These are phyloP conservation scores for Incurvaria masculella DNA, from an alignment of 2,888 invertebrate genomes.

Conservation along the genomic window DNA sequence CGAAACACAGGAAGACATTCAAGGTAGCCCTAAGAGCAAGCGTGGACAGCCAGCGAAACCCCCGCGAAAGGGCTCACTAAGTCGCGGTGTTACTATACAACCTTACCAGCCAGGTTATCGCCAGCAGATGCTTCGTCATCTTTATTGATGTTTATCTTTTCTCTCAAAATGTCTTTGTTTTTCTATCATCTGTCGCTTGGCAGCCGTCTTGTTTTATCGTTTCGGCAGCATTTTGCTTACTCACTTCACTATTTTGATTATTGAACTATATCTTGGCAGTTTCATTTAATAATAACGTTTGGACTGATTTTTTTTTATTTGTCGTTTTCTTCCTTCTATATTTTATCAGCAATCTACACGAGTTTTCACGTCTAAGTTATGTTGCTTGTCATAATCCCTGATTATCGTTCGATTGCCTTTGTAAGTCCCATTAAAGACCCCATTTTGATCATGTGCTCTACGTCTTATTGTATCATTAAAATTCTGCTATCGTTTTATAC, in stretches of 20 bases:
- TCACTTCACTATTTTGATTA: neutral
- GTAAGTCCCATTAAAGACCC: no score
- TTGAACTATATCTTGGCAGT: neutral
- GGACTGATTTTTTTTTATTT: neutral
- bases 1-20: slow-evolving; percentile 58
- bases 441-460: no score
- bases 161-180: neutral
- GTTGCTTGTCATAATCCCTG: no score
- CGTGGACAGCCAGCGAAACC: slow-evolving; percentile 63
- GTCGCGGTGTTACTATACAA: slow-evolving; percentile 49
- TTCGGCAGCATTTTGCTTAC: neutral
- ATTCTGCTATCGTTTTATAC: no score
- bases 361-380: no score
- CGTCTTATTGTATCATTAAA: no score
- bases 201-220: neutral
- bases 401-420: no score
- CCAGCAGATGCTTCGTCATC: no score
- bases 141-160: slow-evolving; percentile 10
- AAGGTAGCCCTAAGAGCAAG: slow-evolving; percentile 34
- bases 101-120: slow-evolving; percentile 44
- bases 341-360: no score
- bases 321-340: neutral
- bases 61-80: slow-evolving; percentile 72
- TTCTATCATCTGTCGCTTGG: neutral
- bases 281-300: neutral